A percentile compares a stretch with the other conserved stretches of the same genome.
phyloP scores from a whole-genome alignment of 1,140 invertebrate genomes.

The Ylistrum balloti region DNA sequence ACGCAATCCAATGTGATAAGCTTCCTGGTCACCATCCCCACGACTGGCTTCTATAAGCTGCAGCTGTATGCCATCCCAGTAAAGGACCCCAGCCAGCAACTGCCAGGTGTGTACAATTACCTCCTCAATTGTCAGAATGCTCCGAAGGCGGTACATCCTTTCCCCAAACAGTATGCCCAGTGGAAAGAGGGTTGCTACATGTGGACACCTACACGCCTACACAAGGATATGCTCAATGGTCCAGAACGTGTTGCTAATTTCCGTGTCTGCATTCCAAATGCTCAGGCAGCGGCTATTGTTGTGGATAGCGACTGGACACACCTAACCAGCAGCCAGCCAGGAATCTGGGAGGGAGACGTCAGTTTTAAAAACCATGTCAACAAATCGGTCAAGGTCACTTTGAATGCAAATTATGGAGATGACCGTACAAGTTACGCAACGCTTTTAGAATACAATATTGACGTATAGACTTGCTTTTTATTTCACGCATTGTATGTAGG shows the following conservation, averaged over 20 bases:
- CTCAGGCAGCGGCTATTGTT: constrained; percentile 79
- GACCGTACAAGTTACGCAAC: constrained; percentile 80
- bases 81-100: constrained; percentile 76
- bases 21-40: constrained; percentile 77
- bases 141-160: constrained; percentile 63
- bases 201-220: constrained; percentile 72
- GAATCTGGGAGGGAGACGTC: constrained; percentile 78
- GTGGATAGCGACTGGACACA: constrained; percentile 80
- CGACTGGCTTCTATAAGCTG: constrained; percentile 80
- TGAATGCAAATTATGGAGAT: constrained; percentile 81
- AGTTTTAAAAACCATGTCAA: constrained; percentile 68
- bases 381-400: constrained; percentile 71
- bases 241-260: constrained; percentile 71
- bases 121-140: constrained; percentile 78
- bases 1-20: constrained; percentile 70
- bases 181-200: constrained; percentile 83
- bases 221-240: constrained; percentile 48
- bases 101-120: constrained; percentile 82
- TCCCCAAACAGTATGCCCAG: constrained; percentile 82
- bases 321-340: constrained; percentile 68
- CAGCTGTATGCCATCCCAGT: constrained; percentile 81
- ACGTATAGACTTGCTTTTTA: not conserved
- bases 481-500: not conserved
- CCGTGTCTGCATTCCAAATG: constrained; percentile 76
- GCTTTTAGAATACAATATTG: constrained; percentile 78